Evolutionary conservation across 1,140 invertebrate genomes (phyloP).

Genomic region (Sycophaga agraensis): DNA sequence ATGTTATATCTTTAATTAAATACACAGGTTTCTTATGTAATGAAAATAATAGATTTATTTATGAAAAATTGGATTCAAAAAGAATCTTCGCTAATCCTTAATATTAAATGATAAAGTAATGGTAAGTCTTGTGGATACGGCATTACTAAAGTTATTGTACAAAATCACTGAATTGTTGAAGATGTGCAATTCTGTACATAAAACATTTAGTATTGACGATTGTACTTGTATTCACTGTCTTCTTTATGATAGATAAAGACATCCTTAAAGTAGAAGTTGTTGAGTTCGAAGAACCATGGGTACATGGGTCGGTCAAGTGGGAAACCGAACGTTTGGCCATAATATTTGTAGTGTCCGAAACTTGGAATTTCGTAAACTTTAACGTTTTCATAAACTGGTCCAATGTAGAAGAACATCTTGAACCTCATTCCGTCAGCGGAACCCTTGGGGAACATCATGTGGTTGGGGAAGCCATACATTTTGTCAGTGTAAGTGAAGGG

Average conservation of each 20-base stretch:
- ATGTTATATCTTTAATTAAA: too few relatives aligned
- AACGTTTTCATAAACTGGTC: conserved; percentile 53
- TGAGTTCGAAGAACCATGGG: conserved; percentile 60
- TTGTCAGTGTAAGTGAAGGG: conserved; percentile 33
- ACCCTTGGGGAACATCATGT: conserved; percentile 69
- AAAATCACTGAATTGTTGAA: too few relatives aligned
- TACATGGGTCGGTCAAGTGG: conserved; percentile 68
- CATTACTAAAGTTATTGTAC: too few relatives aligned
- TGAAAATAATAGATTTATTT: too few relatives aligned
- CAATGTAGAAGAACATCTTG: conserved; percentile 68
- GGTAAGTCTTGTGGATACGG: too few relatives aligned
- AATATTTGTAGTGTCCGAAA: conserved; percentile 36
- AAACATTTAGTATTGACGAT: too few relatives aligned
- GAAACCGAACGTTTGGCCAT: conserved; percentile 63
- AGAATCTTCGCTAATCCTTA: too few relatives aligned
- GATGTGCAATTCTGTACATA: too few relatives aligned
- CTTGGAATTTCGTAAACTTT: conserved; percentile 42
- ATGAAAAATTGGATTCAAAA: too few relatives aligned
- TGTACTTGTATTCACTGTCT: conserved; percentile 45
- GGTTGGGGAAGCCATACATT: conserved; percentile 62
- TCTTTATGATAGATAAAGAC: conserved; percentile 65
- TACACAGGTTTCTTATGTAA: too few relatives aligned
- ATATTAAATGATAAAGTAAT: too few relatives aligned
- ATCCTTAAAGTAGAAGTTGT: conserved; percentile 69
- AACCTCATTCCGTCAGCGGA: conserved; percentile 64